These are phyloP conservation scores for Lipotes vexillifer DNA, from an alignment of 2,113 vertebrate species.

Conservation along the genomic window DNA sequence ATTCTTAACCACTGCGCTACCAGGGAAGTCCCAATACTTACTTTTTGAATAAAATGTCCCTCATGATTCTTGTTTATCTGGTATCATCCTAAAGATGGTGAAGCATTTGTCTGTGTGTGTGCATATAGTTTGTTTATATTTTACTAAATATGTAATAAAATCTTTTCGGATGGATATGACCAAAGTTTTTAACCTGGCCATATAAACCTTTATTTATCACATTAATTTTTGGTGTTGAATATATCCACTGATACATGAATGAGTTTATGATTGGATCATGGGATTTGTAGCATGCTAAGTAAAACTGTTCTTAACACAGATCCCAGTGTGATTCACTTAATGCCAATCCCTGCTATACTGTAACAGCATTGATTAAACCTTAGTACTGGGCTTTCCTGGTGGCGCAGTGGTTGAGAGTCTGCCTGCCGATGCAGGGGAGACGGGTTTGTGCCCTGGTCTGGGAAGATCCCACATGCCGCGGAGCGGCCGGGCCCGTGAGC, in stretches of 20 bases:
- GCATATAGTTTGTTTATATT: not conserved
- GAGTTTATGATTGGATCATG: not conserved
- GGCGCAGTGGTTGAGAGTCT: no score
- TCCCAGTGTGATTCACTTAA: not conserved
- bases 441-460: no score
- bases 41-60: not conserved
- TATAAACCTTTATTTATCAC: not conserved
- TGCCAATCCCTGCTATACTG: not conserved
- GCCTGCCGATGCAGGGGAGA: no score
- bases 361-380: not conserved
- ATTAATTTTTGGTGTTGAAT: slow-evolving; percentile 22
- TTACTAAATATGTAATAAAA: not conserved
- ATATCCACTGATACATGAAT: not conserved
- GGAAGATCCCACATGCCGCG: no score
- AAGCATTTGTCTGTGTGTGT: not conserved
- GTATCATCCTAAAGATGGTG: not conserved
- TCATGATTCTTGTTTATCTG: not conserved
- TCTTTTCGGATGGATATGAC: not conserved
- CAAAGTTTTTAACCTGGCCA: not conserved
- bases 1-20: no score
- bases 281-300: not conserved
- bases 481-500: no score
- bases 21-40: not conserved
- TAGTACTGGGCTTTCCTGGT: not conserved
- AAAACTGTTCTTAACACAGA: not conserved